Percentiles rank a stretch among this genome's conserved stretches.
These are phyloP conservation scores for Ciconia maguari DNA, from an alignment of 2,113 vertebrate genomes.

Conservation along the genomic window DNA sequence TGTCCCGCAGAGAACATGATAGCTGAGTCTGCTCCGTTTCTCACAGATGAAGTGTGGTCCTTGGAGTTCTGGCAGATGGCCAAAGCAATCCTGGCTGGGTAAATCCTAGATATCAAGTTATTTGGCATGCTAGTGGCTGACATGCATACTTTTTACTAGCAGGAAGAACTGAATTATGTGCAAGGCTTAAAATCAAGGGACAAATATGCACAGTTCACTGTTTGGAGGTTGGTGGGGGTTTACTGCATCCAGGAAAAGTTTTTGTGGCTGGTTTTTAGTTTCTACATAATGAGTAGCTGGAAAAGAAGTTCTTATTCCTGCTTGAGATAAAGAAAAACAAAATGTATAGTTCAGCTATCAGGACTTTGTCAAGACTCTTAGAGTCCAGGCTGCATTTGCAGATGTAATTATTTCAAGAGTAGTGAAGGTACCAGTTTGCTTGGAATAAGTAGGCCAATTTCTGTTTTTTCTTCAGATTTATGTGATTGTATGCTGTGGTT, in stretches of 20 bases:
- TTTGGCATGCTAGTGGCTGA: neutral
- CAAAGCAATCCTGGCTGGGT: neutral
- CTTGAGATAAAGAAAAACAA: neutral
- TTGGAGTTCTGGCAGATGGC: neutral
- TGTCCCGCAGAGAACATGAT: rapidly evolving
- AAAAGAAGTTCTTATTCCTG: neutral
- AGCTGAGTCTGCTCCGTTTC: neutral
- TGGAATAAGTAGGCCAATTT: neutral
- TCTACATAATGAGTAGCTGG: neutral
- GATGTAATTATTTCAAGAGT: neutral
- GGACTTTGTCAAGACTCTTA: neutral
- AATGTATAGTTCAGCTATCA: neutral
- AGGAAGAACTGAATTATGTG: neutral
- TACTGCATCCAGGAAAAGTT: neutral
- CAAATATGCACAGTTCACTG: neutral
- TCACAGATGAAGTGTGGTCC: neutral
- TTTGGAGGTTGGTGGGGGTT: neutral
- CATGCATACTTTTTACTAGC: neutral
- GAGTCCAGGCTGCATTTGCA: neutral
- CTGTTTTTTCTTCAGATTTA: neutral
- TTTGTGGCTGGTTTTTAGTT: neutral
- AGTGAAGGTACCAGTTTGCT: neutral
- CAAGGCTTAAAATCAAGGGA: neutral
- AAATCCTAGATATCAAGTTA: neutral
- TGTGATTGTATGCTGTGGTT: neutral